Percentiles rank a stretch among this genome's conserved stretches.
Evolutionary conservation across 1,140 invertebrate genomes (phyloP).

Genomic region (Drosophila lacertosa): DNA sequence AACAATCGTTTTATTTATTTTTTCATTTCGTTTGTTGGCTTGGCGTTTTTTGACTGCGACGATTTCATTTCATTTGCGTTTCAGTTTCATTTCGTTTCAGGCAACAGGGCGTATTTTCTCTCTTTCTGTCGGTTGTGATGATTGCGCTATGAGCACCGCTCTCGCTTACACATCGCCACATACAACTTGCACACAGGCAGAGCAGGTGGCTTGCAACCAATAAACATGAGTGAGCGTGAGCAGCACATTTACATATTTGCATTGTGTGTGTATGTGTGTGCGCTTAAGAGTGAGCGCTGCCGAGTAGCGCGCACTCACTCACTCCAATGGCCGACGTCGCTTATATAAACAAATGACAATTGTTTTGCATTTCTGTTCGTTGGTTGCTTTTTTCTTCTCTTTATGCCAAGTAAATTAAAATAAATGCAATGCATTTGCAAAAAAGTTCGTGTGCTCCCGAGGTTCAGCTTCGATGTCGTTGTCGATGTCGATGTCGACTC

Average conservation of each 20-base stretch:
- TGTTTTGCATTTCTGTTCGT: conserved; percentile 77
- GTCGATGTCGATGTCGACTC: too few relatives aligned
- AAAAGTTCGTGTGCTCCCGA: conserved; percentile 51
- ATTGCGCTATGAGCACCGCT: conserved; percentile 12
- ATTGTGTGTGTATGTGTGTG: conserved; percentile 54
- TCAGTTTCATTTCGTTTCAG: conserved; percentile 82
- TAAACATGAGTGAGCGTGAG: conserved; percentile 78
- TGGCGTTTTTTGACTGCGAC: conserved; percentile 60
- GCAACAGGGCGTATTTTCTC: conserved; percentile 39
- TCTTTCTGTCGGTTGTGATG: conserved; percentile 20
- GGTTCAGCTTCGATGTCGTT: conserved; percentile 26
- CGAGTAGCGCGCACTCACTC: conserved; percentile 59
- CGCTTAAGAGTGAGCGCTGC: conserved; percentile 43
- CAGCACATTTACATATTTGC: conserved; percentile 69
- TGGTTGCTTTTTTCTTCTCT: conserved; percentile 37
- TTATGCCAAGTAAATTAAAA: conserved; percentile 77
- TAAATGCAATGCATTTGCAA: conserved; percentile 74
- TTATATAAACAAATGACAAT: conserved; percentile 84
- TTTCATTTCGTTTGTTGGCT: conserved; percentile 75
- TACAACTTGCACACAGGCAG: conserved; percentile 38
- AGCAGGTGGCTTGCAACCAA: conserved; percentile 82
- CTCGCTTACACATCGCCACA: conserved; percentile 40
- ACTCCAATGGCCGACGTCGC: conserved; percentile 58
- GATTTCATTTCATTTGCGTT: conserved; percentile 75
- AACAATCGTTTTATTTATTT: conserved; percentile 79